Base-by-base conservation (phyloP, 2,888 invertebrate species). In the Plebejus anna region DNA sequence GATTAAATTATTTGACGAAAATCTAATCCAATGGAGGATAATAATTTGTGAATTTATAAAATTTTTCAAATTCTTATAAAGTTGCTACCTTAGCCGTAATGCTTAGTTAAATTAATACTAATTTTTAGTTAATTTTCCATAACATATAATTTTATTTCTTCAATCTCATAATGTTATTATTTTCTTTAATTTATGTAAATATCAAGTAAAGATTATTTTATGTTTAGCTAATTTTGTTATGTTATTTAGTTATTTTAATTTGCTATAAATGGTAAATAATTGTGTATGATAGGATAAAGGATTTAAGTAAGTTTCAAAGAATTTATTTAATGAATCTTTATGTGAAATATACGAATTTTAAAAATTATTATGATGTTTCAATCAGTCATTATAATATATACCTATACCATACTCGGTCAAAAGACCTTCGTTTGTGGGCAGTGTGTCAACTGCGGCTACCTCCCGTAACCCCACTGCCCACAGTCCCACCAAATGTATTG, bases 201-300 rank as follows among this genome's bases (percentile, higher is more conserved):
- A 22, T 22, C 22, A 22, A 22, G 22, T 22, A 32, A 73, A 55
- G 32, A 36, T 55, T 13, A 55, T 51, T 51, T 55, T 59, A 36
- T 76, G 55, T 36, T 70, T 51, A 47, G 28, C 70, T 76, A 55
- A 55, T 66, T 76, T 76, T 70, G 51, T 76, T 76, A 70, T 76
- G 47, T 70, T 70, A 70, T 70, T n/a, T 70, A 71, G 55, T 76
- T 38, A 36, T 71, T 76, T 22, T 59, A 76, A 47, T 32, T 79
- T 78, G 78, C 79, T 77, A 47, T 47, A 59, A 78, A 77, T 78
- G 75, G 77, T 79, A 73, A 16, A 22, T 47, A 4, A 72, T 72
- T 72, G 47, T 32, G 28, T 73, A 32, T 55, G 16, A 16, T 36
- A 55, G 51, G 13, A 73, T 73, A 28, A 22, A 22, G 22, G 22